These are phyloP conservation scores for Bactericera cockerelli DNA, from an alignment of 1,140 invertebrate species.

Conservation along the genomic window DNA sequence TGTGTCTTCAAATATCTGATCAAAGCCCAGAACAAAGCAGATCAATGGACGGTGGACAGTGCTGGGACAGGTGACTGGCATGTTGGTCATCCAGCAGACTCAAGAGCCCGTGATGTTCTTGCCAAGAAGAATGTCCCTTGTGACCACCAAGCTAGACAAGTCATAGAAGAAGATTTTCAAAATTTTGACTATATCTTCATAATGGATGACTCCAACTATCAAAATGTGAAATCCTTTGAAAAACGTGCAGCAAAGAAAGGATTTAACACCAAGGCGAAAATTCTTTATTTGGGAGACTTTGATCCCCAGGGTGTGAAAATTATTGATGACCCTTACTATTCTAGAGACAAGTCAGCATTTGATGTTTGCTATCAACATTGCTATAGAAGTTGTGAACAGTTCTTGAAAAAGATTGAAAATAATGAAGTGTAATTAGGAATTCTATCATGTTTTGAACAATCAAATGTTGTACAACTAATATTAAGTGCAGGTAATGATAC, in stretches of 20 bases:
- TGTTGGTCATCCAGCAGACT: slow-evolving; percentile 63
- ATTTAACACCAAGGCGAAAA: slow-evolving; percentile 40
- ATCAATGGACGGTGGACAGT: slow-evolving; percentile 73
- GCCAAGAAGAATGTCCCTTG: slow-evolving; percentile 53
- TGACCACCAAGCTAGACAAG: slow-evolving; percentile 48
- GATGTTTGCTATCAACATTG: slow-evolving; percentile 57
- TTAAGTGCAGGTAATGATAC: too few relatives aligned
- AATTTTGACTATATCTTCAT: slow-evolving; percentile 76
- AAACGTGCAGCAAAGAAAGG: slow-evolving; percentile 36
- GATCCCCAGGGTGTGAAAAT: slow-evolving; percentile 59
- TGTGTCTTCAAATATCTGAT: slow-evolving; percentile 65
- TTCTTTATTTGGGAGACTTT: slow-evolving; percentile 63
- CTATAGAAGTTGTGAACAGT: slow-evolving; percentile 43
- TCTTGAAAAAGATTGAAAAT: slow-evolving; percentile 33
- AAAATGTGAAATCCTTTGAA: slow-evolving; percentile 37
- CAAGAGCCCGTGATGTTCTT: slow-evolving; percentile 51
- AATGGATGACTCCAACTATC: slow-evolving; percentile 75
- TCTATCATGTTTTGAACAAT: too few relatives aligned
- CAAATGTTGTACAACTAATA: too few relatives aligned
- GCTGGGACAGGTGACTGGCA: slow-evolving; percentile 74
- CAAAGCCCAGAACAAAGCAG: slow-evolving; percentile 38
- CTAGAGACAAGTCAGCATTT: slow-evolving; percentile 42
- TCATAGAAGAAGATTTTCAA: slow-evolving; percentile 51
- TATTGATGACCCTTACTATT: slow-evolving; percentile 81
- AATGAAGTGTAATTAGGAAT: background rate